A percentile compares a stretch with the other conserved stretches of the same genome.
Conservation (phyloP, 2,113 vertebrate genomes). For the Campylorhamphus procurvoides region DNA sequence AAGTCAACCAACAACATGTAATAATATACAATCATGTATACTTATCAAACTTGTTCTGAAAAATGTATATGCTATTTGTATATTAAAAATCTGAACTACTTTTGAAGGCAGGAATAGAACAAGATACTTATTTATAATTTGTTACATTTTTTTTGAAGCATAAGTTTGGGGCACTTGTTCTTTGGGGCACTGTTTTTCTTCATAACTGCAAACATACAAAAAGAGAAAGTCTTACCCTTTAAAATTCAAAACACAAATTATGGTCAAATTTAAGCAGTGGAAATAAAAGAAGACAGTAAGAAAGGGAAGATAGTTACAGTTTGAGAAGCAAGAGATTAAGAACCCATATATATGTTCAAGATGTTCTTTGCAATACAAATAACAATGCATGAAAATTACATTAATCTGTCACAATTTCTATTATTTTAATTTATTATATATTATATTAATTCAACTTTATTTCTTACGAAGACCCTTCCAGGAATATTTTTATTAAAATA, state of each 20-base stretch:
- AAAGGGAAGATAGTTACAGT: neutral
- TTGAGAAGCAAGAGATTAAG: neutral
- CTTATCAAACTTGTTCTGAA: neutral
- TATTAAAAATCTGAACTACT: neutral
- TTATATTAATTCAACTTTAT: neutral
- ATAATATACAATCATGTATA: neutral
- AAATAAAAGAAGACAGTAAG: neutral
- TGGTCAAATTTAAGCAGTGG: neutral
- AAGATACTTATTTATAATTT: neutral
- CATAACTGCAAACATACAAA: neutral
- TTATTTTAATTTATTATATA: neutral
- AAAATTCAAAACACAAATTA: neutral
- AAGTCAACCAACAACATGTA: neutral
- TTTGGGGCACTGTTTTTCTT: neutral
- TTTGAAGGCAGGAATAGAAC: neutral
- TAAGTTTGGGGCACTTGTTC: neutral
- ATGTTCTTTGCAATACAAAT: neutral
- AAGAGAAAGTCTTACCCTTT: neutral
- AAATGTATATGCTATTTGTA: neutral
- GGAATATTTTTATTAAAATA: neutral
- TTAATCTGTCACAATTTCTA: neutral
- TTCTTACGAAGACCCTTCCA: neutral
- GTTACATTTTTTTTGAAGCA: neutral
- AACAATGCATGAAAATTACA: neutral
- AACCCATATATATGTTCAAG: neutral